phyloP scores from a whole-genome alignment of 2,113 vertebrate species.

The Blennius ocellaris region DNA sequence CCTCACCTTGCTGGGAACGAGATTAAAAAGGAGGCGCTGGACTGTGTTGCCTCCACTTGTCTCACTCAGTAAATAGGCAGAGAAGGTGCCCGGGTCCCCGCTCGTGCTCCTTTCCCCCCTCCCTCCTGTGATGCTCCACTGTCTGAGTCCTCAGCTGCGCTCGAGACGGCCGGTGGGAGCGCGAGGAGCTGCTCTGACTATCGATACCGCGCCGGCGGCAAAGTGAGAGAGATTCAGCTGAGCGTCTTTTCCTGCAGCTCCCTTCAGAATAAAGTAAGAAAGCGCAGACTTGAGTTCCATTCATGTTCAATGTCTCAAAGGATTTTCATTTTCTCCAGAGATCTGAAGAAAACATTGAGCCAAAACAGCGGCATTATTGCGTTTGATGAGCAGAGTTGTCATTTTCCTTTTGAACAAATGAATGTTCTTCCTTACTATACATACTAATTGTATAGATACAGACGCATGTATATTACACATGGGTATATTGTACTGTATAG shows the following conservation, averaged over 20 bases:
- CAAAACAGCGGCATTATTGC: too few species aligned
- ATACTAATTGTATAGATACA: too few species aligned
- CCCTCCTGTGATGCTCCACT: conserved; percentile 29
- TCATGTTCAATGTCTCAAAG: too few species aligned
- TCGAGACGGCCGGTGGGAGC: conserved; percentile 53
- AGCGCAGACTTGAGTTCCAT: too few species aligned
- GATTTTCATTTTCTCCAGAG: too few species aligned
- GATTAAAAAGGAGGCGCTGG: conserved; percentile 22
- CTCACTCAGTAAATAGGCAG: conserved; percentile 75
- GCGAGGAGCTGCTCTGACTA: conserved; percentile 57
- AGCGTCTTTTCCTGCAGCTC: conserved; percentile 34
- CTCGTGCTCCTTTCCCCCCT: conserved; percentile 17
- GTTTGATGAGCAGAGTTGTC: too few species aligned
- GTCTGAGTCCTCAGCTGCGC: conserved; percentile 37
- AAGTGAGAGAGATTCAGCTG: neutral
- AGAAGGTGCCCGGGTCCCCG: neutral
- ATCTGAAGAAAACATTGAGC: too few species aligned
- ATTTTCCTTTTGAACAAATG: too few species aligned
- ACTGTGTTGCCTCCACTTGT: conserved; percentile 64
- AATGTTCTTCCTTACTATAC: too few species aligned
- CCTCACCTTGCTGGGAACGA: conserved; percentile 52
- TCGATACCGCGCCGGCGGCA: conserved; percentile 10
- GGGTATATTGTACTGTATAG: too few species aligned
- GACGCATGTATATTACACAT: too few species aligned
- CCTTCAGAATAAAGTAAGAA: conserved; percentile 56